Conservation (phyloP, 2,888 invertebrate genomes). For the Heteropelma amictum region DNA sequence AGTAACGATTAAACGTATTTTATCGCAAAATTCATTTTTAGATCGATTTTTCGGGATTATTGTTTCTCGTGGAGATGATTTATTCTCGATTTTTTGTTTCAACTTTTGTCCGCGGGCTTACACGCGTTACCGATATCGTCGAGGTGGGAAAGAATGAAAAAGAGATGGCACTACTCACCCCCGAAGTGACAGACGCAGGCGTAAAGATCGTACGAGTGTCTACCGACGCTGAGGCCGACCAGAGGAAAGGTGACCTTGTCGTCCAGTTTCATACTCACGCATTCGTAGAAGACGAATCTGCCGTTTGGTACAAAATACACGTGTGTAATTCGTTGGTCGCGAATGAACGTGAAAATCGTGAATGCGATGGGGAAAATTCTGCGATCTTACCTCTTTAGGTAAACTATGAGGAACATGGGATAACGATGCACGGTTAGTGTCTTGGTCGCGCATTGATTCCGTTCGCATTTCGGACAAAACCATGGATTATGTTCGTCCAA, state of each 20-base stretch:
- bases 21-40: background rate
- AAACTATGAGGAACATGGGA: slow-evolving; percentile 83
- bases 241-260: slow-evolving; percentile 82
- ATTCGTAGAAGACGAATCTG: slow-evolving; percentile 83
- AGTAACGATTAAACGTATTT: background rate
- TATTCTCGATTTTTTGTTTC: background rate
- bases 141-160: too few species aligned
- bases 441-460: slow-evolving; percentile 83
- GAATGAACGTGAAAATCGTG: background rate
- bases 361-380: background rate
- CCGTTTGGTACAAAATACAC: too few species aligned
- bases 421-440: slow-evolving; percentile 83
- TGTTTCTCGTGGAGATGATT: too few species aligned
- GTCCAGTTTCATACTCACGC: slow-evolving; percentile 82
- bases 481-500: slow-evolving; percentile 84
- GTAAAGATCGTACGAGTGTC: slow-evolving; percentile 81
- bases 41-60: background rate
- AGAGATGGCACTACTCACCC: slow-evolving; percentile 77
- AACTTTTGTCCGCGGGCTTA: too few species aligned
- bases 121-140: too few species aligned
- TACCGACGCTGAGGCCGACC: slow-evolving; percentile 79
- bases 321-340: too few species aligned
- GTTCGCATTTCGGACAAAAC: slow-evolving; percentile 82
- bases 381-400: slow-evolving; percentile 79
- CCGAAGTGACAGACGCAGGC: slow-evolving; percentile 84